phyloP scores from a whole-genome alignment of 2,888 invertebrate genomes.

The Gnatocerus cornutus region DNA sequence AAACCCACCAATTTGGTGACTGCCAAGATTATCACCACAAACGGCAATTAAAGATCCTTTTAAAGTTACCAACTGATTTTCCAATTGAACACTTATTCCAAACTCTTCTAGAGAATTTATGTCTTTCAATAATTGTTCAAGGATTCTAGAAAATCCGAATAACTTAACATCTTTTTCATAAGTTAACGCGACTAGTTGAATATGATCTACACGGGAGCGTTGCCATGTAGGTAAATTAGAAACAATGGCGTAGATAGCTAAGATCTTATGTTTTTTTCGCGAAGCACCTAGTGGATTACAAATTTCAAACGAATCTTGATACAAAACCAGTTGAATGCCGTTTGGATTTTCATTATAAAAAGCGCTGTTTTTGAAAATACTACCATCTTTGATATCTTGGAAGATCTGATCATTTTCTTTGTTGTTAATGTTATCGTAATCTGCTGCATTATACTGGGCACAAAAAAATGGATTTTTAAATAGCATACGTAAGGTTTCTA shows the following conservation, averaged over 20 bases:
- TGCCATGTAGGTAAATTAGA: slow-evolving; percentile 53
- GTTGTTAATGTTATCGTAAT: too few species aligned
- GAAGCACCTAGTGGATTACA: slow-evolving; percentile 58
- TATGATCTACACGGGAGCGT: slow-evolving; percentile 52
- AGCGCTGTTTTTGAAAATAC: not conserved
- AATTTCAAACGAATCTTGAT: slow-evolving; percentile 59
- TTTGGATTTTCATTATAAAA: slow-evolving; percentile 1
- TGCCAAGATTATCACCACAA: slow-evolving; percentile 57
- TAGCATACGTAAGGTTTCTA: too few species aligned
- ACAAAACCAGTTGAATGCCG: slow-evolving; percentile 53
- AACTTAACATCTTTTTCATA: slow-evolving; percentile 50
- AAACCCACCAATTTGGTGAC: slow-evolving; percentile 61
- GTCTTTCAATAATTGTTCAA: not conserved
- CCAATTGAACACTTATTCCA: slow-evolving; percentile 51
- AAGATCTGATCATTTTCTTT: too few species aligned
- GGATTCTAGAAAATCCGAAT: slow-evolving; percentile 52
- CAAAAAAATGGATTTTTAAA: too few species aligned
- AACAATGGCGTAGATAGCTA: slow-evolving; percentile 55
- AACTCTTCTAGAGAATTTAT: not conserved
- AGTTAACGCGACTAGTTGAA: slow-evolving; percentile 57
- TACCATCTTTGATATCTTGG: too few species aligned
- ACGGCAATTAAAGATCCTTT: slow-evolving; percentile 50
- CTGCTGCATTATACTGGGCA: too few species aligned
- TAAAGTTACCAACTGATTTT: too few species aligned
- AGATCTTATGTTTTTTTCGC: slow-evolving; percentile 56